A percentile compares a stretch with the other conserved stretches of the same genome.
phyloP scores from a whole-genome alignment of 2,797 vertebrate genomes.

The Enteromius argenteus region DNA sequence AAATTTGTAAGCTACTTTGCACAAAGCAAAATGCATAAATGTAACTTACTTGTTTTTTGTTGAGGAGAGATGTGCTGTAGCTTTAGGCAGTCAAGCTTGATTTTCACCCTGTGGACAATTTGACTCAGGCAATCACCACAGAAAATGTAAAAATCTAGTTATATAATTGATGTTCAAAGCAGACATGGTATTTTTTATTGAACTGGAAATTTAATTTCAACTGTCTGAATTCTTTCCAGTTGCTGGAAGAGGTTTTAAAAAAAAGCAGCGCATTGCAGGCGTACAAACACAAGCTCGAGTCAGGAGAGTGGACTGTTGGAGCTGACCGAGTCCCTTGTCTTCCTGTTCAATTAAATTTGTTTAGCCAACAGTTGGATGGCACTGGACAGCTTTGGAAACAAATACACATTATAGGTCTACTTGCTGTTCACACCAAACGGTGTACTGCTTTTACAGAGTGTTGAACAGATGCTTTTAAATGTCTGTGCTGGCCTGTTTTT shows the following conservation, averaged over 20 bases:
- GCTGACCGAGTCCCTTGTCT: neutral
- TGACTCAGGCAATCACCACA: neutral
- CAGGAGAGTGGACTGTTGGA: slow-evolving; percentile 13
- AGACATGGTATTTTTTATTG: slow-evolving; percentile 20
- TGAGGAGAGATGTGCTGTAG: neutral
- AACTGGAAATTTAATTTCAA: slow-evolving; percentile 24
- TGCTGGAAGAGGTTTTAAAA: neutral
- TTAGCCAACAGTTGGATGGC: slow-evolving; percentile 25
- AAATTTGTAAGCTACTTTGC: neutral
- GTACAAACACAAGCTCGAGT: neutral
- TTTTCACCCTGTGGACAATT: neutral
- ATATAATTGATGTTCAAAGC: slow-evolving; percentile 16
- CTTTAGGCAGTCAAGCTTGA: neutral
- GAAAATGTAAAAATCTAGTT: slow-evolving; percentile 14
- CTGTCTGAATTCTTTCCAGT: slow-evolving; percentile 21
- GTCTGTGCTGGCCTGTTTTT: slow-evolving; percentile 58
- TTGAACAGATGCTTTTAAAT: slow-evolving; percentile 82
- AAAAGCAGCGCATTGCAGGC: slow-evolving; percentile 15
- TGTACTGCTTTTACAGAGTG: slow-evolving; percentile 73
- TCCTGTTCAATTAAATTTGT: slow-evolving; percentile 46
- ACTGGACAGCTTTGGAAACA: slow-evolving; percentile 50
- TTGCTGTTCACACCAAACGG: slow-evolving; percentile 74
- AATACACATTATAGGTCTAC: slow-evolving; percentile 71
- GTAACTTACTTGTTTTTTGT: neutral
- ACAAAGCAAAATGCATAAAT: neutral